Percentiles rank a stretch among this genome's conserved stretches.
Conservation (phyloP, 2,888 invertebrate species). For the Sepiola atlantica region DNA sequence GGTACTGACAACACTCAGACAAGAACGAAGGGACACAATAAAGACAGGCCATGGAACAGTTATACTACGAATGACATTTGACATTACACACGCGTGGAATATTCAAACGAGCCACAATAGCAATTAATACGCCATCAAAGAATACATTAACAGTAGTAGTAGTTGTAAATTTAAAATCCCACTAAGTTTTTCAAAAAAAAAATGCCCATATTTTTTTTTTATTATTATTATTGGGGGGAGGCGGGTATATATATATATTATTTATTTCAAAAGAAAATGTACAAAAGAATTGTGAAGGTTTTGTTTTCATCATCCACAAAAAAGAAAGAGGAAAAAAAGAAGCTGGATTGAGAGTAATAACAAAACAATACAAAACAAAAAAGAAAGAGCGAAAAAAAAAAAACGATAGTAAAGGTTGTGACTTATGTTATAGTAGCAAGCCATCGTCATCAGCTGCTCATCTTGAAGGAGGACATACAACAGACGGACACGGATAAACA, state of each 20-base stretch:
- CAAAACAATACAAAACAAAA: neutral
- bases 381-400: neutral
- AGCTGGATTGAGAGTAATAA: neutral
- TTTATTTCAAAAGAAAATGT: neutral
- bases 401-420: neutral
- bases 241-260: neutral
- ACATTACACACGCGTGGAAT: neutral
- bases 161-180: too few relatives aligned
- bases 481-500: neutral
- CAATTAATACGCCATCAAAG: neutral
- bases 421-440: conserved; percentile 32
- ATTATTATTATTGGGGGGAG: too few relatives aligned
- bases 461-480: neutral
- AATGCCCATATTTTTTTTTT: too few relatives aligned
- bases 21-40: neutral
- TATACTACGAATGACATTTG: neutral
- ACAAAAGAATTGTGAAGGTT: neutral
- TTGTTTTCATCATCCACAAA: neutral
- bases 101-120: neutral
- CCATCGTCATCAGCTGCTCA: neutral
- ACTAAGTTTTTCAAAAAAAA: too few relatives aligned
- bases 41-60: neutral
- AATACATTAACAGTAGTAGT: too few relatives aligned
- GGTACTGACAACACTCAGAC: neutral
- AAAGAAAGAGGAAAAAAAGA: neutral